phyloP scores from a whole-genome alignment of 2,113 vertebrate genomes.

The Stercorarius parasiticus region DNA sequence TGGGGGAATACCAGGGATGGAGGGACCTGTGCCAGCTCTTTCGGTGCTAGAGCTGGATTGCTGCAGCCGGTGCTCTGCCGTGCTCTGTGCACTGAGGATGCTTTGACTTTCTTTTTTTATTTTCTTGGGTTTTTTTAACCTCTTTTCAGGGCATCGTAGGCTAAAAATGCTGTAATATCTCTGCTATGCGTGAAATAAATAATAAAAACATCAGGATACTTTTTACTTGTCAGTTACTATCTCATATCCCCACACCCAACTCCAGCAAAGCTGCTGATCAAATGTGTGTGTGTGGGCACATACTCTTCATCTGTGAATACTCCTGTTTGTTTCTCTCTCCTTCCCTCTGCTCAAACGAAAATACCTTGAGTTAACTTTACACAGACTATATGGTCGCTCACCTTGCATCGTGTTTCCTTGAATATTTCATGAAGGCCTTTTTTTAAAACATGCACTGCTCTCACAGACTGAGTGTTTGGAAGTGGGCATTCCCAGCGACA shows the following conservation, averaged over 20 bases:
- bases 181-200: neutral
- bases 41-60: neutral
- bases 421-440: conserved; percentile 70
- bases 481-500: neutral
- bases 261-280: neutral
- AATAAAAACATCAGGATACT: neutral
- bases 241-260: neutral
- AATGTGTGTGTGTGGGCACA: neutral
- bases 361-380: conserved; percentile 60
- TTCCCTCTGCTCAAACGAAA: conserved; percentile 29
- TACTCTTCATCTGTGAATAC: neutral
- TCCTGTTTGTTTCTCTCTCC: conserved; percentile 14
- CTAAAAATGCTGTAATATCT: neutral
- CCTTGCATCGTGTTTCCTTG: conserved; percentile 42
- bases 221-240: neutral
- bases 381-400: neutral
- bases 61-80: neutral
- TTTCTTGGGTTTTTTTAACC: neutral
- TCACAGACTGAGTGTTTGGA: neutral
- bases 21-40: neutral
- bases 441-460: neutral
- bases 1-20: neutral
- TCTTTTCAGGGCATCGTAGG: neutral
- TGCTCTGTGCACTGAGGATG: neutral
- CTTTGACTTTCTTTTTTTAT: neutral